Evolutionary conservation across 2,888 invertebrate species (phyloP), one percentile per base, ranked within the genome.

Genomic region (Xanthorhoe spadicearia): DNA sequence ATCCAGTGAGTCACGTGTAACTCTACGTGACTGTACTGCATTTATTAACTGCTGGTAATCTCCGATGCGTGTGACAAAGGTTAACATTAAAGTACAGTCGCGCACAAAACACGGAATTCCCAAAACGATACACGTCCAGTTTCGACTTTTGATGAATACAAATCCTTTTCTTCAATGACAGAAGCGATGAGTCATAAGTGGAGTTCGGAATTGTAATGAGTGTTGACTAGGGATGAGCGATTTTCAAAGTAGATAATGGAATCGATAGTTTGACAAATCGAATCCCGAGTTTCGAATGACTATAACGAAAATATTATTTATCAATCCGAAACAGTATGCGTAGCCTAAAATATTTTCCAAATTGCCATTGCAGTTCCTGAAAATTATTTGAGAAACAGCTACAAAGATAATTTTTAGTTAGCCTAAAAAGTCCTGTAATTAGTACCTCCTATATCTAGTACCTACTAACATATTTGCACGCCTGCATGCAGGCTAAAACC

Each of bases 21-120:
- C 59, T 59, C 51, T 85, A 89, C 89, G 88, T 88, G 89, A 88
- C 83, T 84, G 86, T 87, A 86, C 84, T 87, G 74, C 78, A 76
- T 76, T 77, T 79, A 76, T 64, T 76, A 72, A 71, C 72, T 71
- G 69, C 71, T 76, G 77, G 81, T 80, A 81, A 80, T 82, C 79
- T 77, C 72, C 77, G 77, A 81, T 81, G 82, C 82, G 83, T 83
- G 83, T 79, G 83, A 84, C 83, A 82, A 73, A 79, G 78, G 80
- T 78, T 74, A 78, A 78, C 64, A 73, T 74, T 74, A 78, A 61
- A 75, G 84, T 86, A 89, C 84, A 79, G 77, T 83, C 81, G 79
- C 77, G 79, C 76, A 84, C 83, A 81, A 79, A 84, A 85, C 81
- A 77, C 74, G 77, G 75, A 71, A 81, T 84, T 83, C 83, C 82